phyloP scores from a whole-genome alignment of 1,140 invertebrate species.

The Drosophila equinoxialis region DNA sequence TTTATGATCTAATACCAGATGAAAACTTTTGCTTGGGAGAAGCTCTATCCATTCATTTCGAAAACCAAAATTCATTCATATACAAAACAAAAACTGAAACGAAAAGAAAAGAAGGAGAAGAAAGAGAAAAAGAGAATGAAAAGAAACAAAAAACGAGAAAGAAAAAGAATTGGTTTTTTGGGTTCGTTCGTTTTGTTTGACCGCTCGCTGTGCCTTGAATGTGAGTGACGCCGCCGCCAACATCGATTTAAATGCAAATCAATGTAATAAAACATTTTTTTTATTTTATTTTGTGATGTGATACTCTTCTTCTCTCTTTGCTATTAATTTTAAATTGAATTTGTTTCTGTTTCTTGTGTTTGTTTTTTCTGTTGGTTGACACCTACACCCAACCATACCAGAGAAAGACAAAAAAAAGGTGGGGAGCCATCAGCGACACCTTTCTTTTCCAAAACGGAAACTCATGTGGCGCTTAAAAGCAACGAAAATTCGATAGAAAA shows the following conservation, averaged over 20 bases:
- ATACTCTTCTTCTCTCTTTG: constrained; percentile 31
- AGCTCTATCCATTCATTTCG: constrained; percentile 20
- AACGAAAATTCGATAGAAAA: constrained; percentile 32
- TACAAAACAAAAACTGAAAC: constrained; percentile 14
- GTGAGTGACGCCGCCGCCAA: constrained; percentile 55
- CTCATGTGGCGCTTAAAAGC: constrained; percentile 74
- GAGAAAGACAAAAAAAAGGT: background rate
- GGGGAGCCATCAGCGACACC: constrained; percentile 29
- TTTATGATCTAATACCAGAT: constrained; percentile 74
- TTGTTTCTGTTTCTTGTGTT: constrained; percentile 16
- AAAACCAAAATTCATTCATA: constrained; percentile 47
- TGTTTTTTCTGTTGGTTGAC: constrained; percentile 23
- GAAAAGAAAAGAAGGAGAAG: constrained; percentile 15
- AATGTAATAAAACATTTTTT: constrained; percentile 80
- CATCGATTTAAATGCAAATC: constrained; percentile 81
- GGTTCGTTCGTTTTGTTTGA: constrained; percentile 38
- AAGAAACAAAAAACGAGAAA: constrained; percentile 23
- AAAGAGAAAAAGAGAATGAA: constrained; percentile 3
- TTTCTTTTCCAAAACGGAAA: constrained; percentile 57
- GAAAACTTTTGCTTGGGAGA: constrained; percentile 44
- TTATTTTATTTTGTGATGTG: constrained; percentile 40
- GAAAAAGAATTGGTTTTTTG: constrained; percentile 58
- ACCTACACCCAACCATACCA: constrained; percentile 47
- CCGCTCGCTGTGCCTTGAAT: constrained; percentile 65
- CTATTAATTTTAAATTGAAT: constrained; percentile 75